phyloP scores from a whole-genome alignment of 2,888 invertebrate species.

The Morpho achilles region DNA sequence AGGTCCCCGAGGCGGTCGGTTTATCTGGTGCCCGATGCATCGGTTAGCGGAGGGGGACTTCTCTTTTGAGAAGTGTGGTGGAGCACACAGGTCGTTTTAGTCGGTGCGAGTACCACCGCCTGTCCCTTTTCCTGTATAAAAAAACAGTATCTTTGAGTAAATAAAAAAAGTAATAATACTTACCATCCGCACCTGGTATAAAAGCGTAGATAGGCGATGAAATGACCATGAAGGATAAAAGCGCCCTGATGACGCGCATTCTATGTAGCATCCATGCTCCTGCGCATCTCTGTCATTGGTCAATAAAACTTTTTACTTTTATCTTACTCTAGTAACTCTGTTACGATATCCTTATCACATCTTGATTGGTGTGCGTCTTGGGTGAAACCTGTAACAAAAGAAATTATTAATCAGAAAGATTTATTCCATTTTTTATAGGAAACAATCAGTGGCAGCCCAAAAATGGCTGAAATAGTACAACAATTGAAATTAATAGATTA shows the following conservation, averaged over 20 bases:
- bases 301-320: conserved; percentile 26
- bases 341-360: background rate
- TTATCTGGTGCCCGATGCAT: too few relatives aligned
- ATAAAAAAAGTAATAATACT: background rate
- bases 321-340: background rate
- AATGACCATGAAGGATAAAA: conserved; percentile 57
- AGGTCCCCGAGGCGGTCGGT: too few relatives aligned
- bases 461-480: too few relatives aligned
- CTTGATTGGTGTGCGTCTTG: background rate
- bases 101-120: too few relatives aligned
- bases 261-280: conserved; percentile 75
- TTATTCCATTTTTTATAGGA: too few relatives aligned
- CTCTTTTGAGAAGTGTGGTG: too few relatives aligned
- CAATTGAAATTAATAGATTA: too few relatives aligned
- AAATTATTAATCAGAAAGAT: background rate
- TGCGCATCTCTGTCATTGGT: conserved; percentile 52
- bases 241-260: conserved; percentile 70
- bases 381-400: conserved; percentile 6
- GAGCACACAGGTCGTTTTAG: too few relatives aligned
- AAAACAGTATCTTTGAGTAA: too few relatives aligned
- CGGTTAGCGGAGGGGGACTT: too few relatives aligned
- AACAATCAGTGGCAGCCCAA: too few relatives aligned
- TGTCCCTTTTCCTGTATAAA: too few relatives aligned
- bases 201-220: conserved; percentile 53
- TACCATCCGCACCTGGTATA: conserved; percentile 68